Evolutionary conservation across 2,888 invertebrate species (phyloP).

Genomic region (Ophioninae sp.): DNA sequence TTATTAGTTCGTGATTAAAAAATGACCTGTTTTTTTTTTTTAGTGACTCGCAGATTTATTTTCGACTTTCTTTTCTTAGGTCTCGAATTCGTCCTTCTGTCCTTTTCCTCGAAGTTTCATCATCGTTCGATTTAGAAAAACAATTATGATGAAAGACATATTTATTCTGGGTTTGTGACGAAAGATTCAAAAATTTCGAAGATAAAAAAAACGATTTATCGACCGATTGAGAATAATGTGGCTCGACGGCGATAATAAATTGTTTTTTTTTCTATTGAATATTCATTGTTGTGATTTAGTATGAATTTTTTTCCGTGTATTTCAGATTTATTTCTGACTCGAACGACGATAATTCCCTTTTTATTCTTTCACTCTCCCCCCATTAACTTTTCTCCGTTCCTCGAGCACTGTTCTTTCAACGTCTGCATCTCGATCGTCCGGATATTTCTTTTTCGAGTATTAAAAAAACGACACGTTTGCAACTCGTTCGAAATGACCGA

Average conservation of each 20-base stretch:
- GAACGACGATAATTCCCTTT: not conserved
- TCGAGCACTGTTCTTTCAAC: not conserved
- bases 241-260: not conserved
- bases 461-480: constrained; percentile 5
- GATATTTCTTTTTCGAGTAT: not conserved
- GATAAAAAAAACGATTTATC: not conserved
- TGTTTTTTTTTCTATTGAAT: constrained; percentile 11
- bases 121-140: not conserved
- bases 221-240: not conserved
- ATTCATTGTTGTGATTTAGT: not conserved
- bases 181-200: not conserved
- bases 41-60: not conserved
- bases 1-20: not conserved
- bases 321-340: not conserved
- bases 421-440: not conserved
- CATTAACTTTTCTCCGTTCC: not conserved
- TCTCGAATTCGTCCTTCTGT: constrained; percentile 36
- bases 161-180: not conserved
- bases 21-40: not conserved
- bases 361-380: too few species aligned
- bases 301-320: not conserved
- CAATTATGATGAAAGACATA: not conserved
- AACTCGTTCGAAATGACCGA: not conserved
- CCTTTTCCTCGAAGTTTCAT: constrained; percentile 8
- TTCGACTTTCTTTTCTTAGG: constrained; percentile 1